phyloP scores from a whole-genome alignment of 2,113 vertebrate species.

The Siniperca knerii region DNA sequence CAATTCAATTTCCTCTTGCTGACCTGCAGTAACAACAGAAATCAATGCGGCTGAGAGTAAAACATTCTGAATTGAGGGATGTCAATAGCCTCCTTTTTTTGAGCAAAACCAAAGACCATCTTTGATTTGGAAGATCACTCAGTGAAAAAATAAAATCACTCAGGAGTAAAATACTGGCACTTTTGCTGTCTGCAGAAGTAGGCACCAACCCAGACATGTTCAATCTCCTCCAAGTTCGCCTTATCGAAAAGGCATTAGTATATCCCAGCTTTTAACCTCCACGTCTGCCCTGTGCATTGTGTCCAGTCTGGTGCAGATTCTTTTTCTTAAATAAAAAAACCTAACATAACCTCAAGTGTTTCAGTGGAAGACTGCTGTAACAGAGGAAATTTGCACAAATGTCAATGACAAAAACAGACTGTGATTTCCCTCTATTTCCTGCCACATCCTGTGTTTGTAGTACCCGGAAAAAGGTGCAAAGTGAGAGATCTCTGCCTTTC shows the following conservation, averaged over 20 bases:
- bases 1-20: conserved; percentile 83
- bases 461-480: conserved; percentile 39
- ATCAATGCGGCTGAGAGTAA: conserved; percentile 79
- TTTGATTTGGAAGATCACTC: conserved; percentile 59
- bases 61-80: conserved; percentile 62
- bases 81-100: conserved; percentile 46
- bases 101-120: conserved; percentile 57
- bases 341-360: conserved; percentile 3
- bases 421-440: conserved; percentile 40
- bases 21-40: conserved; percentile 82
- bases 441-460: conserved; percentile 29
- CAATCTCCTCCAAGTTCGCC: neutral
- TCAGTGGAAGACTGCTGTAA: conserved; percentile 9
- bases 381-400: conserved; percentile 36
- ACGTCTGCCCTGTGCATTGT: neutral
- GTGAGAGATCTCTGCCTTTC: conserved; percentile 55
- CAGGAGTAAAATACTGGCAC: conserved; percentile 42
- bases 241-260: conserved; percentile 31
- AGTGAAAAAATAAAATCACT: conserved; percentile 57
- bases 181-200: conserved; percentile 42
- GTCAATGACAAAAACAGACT: conserved; percentile 38
- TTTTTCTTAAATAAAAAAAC: neutral
- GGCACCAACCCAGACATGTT: conserved; percentile 34
- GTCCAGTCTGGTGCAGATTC: neutral
- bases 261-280: conserved; percentile 28